Evolutionary conservation across 2,113 vertebrate species (phyloP).

Genomic region (Oreotrochilus melanogaster): DNA sequence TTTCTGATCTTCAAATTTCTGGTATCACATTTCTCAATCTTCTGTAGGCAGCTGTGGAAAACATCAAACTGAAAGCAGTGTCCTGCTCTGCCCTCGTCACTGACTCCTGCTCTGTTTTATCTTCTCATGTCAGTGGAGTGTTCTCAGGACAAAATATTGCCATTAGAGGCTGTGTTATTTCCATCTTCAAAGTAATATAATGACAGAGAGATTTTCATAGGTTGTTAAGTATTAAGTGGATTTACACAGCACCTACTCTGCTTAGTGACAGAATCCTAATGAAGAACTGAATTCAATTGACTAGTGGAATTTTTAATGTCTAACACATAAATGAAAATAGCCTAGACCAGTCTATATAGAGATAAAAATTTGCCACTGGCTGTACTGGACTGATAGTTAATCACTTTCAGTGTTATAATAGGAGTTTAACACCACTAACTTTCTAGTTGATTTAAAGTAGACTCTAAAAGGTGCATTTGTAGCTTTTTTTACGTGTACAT

Average conservation of each 20-base stretch:
- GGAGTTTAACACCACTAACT: neutral
- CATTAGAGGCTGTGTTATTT: neutral
- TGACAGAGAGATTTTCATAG: neutral
- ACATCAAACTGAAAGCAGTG: neutral
- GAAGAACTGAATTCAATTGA: neutral
- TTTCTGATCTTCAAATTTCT: neutral
- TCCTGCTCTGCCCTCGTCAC: neutral
- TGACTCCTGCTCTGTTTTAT: neutral
- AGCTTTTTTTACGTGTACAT: neutral
- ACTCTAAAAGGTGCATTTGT: neutral
- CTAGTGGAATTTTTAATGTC: neutral
- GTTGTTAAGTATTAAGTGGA: neutral
- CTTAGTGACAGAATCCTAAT: neutral
- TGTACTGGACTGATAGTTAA: neutral
- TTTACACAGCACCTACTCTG: neutral
- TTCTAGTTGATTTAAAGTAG: neutral
- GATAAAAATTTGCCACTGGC: neutral
- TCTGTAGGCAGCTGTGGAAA: neutral
- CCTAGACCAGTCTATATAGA: accelerated
- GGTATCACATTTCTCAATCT: neutral
- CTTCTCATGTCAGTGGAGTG: neutral
- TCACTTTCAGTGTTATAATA: neutral
- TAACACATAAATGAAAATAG: neutral
- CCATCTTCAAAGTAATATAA: neutral
- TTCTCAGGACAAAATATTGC: neutral